Conservation (phyloP, 2,797 vertebrate genomes). For the Parotocinclus haroldoi region DNA sequence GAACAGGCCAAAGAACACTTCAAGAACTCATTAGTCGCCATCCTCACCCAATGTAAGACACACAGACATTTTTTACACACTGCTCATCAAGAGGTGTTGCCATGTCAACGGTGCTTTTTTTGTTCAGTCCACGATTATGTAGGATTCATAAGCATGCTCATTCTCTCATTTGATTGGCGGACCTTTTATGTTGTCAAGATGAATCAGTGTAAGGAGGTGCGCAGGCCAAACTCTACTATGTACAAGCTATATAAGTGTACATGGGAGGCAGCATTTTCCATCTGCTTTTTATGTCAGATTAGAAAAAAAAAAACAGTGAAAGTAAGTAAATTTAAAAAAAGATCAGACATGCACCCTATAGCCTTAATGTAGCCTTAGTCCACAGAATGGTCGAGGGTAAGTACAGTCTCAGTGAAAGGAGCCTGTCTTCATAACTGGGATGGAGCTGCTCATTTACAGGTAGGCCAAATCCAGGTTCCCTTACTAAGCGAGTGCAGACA, state of each 20-base stretch:
- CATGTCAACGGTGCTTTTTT: slow-evolving; percentile 46
- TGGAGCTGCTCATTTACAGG: slow-evolving; percentile 51
- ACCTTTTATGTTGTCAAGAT: slow-evolving; percentile 20
- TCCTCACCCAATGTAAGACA: slow-evolving; percentile 93
- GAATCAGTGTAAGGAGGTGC: slow-evolving; percentile 10
- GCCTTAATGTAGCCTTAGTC: slow-evolving; percentile 35
- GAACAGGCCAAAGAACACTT: slow-evolving; percentile 88
- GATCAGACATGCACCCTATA: slow-evolving; percentile 22
- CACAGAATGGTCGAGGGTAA: slow-evolving; percentile 54
- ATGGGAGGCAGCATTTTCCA: not conserved
- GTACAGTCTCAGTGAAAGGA: slow-evolving; percentile 54
- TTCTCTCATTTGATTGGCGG: slow-evolving; percentile 41
- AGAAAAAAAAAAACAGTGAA: not conserved
- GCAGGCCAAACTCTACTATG: slow-evolving; percentile 3
- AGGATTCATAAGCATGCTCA: slow-evolving; percentile 39
- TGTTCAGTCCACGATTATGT: slow-evolving; percentile 38
- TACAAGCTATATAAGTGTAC: not conserved
- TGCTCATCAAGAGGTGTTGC: slow-evolving; percentile 41
- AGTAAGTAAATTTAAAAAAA: slow-evolving; percentile 1
- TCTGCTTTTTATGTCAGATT: not conserved
- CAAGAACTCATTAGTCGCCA: slow-evolving; percentile 86
- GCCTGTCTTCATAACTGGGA: slow-evolving; percentile 45
- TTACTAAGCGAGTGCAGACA: slow-evolving; percentile 10
- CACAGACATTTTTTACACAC: slow-evolving; percentile 21
- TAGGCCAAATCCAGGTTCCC: slow-evolving; percentile 52